Base-by-base conservation (phyloP, 2,888 invertebrate species). In the Steinernema hermaphroditum region DNA sequence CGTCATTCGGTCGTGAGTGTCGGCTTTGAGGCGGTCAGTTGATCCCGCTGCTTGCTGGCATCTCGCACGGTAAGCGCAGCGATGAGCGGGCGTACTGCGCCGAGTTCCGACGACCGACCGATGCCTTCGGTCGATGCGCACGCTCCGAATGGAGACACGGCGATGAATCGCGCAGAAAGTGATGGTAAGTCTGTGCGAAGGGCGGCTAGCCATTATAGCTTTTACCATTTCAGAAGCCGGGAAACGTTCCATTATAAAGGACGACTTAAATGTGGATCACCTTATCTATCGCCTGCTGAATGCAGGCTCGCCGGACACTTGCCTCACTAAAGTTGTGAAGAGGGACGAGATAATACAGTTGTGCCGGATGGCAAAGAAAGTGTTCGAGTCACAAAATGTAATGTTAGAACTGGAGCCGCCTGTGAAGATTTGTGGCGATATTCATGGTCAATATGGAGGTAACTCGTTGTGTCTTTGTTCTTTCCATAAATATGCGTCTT, bases 291-390 rank as follows among this genome's bases (percentile, higher is more conserved):
- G 77, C 46, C 71, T 79, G 43, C 71, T 81, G n/a, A 76, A 78
- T 37, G 78, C 79, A 29, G 81, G 80, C 4, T 75, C 75, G 54
- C 77, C 80, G 4, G 78, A 74, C 16, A 77, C 77, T 41, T 72
- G 75, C 37, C 50, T 81, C 68, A 78, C 78, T 14, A 80, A 76
- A 50, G 77, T 78, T 2, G 77, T 81, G 44, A 80, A 79, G 62
- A 80, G 81, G 74, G 71, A 74, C 24, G 80, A 81, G 46, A 68
- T 81, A 50, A 74, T 81, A 12, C 68, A 70, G 24, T 69, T 81
- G 46, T 81, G 80, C 72, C n/a, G 50, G 12, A 29, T 77, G 6
- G 78, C 79, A 1, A 72, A 74, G 27, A 49, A 68, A 16, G 71
- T 75, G n/a, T 75, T 75, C 24, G 43, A 74, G 27, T 24, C 34